A percentile compares a stretch with the other conserved stretches of the same genome.
Evolutionary conservation across 1,140 invertebrate genomes (phyloP).

Genomic region (Pantala flavescens): DNA sequence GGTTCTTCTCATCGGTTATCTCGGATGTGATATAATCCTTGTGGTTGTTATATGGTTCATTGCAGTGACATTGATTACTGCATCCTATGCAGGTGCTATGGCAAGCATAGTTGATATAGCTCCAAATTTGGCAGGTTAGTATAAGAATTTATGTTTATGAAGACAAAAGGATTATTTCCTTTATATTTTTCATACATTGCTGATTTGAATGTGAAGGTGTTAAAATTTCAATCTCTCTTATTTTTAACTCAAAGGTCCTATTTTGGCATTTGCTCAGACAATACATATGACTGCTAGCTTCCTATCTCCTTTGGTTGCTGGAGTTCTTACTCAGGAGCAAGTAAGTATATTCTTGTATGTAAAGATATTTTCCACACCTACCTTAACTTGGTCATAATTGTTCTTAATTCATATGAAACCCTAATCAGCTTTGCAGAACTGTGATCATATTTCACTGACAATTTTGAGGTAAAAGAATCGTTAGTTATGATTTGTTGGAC

Average conservation of each 20-base stretch:
- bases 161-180: neutral
- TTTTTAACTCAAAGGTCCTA: slow-evolving; percentile 40
- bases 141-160: slow-evolving; percentile 12
- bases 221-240: neutral
- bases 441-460: too few relatives aligned
- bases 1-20: slow-evolving; percentile 51
- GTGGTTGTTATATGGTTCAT: slow-evolving; percentile 54
- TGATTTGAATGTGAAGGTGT: neutral
- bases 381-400: too few relatives aligned
- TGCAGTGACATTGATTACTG: slow-evolving; percentile 58
- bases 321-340: slow-evolving; percentile 42
- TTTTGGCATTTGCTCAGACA: slow-evolving; percentile 61
- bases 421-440: too few relatives aligned
- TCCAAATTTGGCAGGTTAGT: slow-evolving; percentile 52
- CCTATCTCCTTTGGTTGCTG: slow-evolving; percentile 50
- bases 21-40: slow-evolving; percentile 48
- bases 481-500: too few relatives aligned
- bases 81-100: slow-evolving; percentile 65
- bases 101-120: slow-evolving; percentile 62
- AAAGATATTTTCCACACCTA: too few relatives aligned
- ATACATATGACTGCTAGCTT: slow-evolving; percentile 66
- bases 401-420: too few relatives aligned
- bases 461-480: too few relatives aligned
- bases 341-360: slow-evolving; percentile 35
- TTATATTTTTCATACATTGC: neutral